Evolutionary conservation across 2,888 invertebrate genomes (phyloP).

Genomic region (Pasiphila rectangulata): DNA sequence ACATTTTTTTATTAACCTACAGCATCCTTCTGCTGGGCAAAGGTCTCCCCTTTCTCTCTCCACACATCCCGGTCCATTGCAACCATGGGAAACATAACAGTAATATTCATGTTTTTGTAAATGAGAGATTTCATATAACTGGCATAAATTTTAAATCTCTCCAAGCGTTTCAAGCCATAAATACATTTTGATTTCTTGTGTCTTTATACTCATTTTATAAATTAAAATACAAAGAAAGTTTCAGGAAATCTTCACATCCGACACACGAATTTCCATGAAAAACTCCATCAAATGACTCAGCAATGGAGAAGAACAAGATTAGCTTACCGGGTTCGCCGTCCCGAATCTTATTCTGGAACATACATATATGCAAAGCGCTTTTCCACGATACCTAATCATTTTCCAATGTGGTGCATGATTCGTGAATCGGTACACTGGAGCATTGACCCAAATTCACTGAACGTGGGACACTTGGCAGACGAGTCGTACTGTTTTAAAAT

Average conservation of each 20-base stretch:
- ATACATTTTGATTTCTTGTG: too few relatives aligned
- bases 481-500: constrained; percentile 60
- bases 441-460: constrained; percentile 70
- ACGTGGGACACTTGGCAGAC: constrained; percentile 68
- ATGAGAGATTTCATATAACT: too few relatives aligned
- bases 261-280: constrained; percentile 8
- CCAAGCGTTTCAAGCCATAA: too few relatives aligned
- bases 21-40: too few relatives aligned
- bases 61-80: too few relatives aligned
- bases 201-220: not conserved
- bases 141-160: too few relatives aligned
- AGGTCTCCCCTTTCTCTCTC: too few relatives aligned
- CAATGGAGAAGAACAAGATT: not conserved
- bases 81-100: too few relatives aligned
- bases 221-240: not conserved
- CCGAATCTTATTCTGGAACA: constrained; percentile 8
- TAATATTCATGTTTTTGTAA: too few relatives aligned
- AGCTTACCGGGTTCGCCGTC: constrained; percentile 8
- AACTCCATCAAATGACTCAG: constrained; percentile 7
- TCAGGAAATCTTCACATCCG: not conserved
- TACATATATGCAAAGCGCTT: constrained; percentile 9
- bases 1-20: too few relatives aligned
- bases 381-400: constrained; percentile 25
- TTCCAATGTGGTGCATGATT: constrained; percentile 27
- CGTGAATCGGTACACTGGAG: constrained; percentile 59